These are phyloP conservation scores for Ylistrum balloti DNA, from an alignment of 1,140 invertebrate genomes.

Conservation along the genomic window DNA sequence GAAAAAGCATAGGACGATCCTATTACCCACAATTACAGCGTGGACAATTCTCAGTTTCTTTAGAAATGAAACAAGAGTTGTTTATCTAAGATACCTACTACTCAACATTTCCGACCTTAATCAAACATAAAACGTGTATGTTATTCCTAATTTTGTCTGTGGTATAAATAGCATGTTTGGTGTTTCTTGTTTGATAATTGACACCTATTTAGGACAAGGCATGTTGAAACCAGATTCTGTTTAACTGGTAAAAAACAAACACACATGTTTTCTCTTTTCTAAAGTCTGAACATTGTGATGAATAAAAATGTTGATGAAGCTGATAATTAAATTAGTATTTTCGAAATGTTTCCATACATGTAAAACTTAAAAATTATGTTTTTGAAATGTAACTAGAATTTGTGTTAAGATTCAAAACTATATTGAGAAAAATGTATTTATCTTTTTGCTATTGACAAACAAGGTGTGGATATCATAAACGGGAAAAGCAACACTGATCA, in stretches of 20 bases:
- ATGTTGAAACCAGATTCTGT: background rate
- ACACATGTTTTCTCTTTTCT: background rate
- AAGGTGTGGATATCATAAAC: background rate
- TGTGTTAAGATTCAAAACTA: background rate
- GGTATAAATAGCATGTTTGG: slow-evolving; percentile 13
- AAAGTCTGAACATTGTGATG: background rate
- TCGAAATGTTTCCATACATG: background rate
- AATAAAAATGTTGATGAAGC: background rate
- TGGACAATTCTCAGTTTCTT: slow-evolving; percentile 23
- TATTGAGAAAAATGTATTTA: background rate
- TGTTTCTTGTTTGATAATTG: slow-evolving; percentile 21
- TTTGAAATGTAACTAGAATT: background rate
- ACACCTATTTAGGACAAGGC: background rate
- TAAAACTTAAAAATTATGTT: background rate
- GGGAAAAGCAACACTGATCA: background rate
- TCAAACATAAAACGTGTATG: background rate
- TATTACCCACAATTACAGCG: background rate
- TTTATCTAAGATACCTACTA: background rate
- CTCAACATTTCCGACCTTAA: background rate
- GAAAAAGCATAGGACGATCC: background rate
- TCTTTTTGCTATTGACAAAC: background rate
- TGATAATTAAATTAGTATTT: background rate
- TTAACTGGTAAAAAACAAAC: background rate
- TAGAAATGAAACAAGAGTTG: slow-evolving; percentile 39
- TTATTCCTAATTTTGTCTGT: background rate